Percentiles rank a stretch among this genome's conserved stretches.
phyloP scores from a whole-genome alignment of 1,140 invertebrate genomes.

The Zaprionus vittiger region DNA sequence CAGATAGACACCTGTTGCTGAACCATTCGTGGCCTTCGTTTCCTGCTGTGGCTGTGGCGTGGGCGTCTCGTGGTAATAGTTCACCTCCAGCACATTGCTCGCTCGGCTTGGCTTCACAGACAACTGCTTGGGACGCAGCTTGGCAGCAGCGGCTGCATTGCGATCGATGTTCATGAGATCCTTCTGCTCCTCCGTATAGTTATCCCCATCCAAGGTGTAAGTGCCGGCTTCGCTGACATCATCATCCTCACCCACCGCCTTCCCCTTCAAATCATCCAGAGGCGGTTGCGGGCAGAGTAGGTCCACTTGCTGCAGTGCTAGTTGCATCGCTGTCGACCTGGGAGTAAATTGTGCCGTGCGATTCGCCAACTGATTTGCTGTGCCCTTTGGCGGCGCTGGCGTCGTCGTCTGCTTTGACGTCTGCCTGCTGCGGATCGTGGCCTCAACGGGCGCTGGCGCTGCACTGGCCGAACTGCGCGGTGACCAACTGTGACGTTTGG shows the following conservation, averaged over 20 bases:
- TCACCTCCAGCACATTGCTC: conserved; percentile 87
- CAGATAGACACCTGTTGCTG: conserved; percentile 85
- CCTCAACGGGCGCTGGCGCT: not conserved
- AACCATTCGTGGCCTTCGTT: conserved; percentile 25
- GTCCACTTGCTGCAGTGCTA: conserved; percentile 78
- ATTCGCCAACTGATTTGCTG: conserved; percentile 71
- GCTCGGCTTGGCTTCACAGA: conserved; percentile 61
- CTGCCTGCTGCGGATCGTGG: conserved; percentile 27
- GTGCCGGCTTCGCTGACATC: conserved; percentile 92
- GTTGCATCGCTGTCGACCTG: conserved; percentile 78
- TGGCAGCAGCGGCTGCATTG: conserved; percentile 54
- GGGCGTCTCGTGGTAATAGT: conserved; percentile 85
- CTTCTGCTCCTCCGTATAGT: conserved; percentile 93
- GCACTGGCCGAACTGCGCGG: conserved; percentile 67
- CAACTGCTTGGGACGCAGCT: conserved; percentile 67
- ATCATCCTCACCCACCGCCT: conserved; percentile 50
- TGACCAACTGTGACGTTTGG: conserved; percentile 83
- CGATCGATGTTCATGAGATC: conserved; percentile 93
- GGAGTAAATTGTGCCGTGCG: conserved; percentile 77
- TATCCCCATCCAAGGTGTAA: conserved; percentile 94
- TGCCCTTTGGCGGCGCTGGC: conserved; percentile 56
- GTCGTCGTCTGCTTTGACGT: conserved; percentile 20
- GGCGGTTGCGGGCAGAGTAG: conserved; percentile 79
- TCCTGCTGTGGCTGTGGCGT: conserved; percentile 51
- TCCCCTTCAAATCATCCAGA: conserved; percentile 61